Evolutionary conservation across 2,797 vertebrate genomes (phyloP).

Genomic region (Allobates femoralis): DNA sequence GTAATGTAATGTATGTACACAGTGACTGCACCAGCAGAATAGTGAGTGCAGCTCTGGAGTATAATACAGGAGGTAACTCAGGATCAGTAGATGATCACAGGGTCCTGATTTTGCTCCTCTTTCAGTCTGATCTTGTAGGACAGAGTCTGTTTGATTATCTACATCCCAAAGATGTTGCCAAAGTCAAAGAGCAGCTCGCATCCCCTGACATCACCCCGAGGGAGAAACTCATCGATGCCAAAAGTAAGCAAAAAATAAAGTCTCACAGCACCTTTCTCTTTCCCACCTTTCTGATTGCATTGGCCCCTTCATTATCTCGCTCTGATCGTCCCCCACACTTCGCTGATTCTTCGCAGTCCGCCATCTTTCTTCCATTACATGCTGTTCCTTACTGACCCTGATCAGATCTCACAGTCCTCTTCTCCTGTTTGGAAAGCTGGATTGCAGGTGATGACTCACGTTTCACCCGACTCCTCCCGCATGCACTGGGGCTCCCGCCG

Average conservation of each 20-base stretch:
- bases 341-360: not conserved
- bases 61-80: too few species aligned
- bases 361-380: not conserved
- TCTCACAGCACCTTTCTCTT: too few species aligned
- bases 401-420: constrained; percentile 29
- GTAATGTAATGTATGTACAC: not conserved
- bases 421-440: constrained; percentile 75
- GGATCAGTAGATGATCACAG: not conserved
- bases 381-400: constrained; percentile 32
- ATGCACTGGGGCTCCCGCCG: constrained; percentile 88
- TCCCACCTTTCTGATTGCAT: too few species aligned
- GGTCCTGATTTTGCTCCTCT: not conserved
- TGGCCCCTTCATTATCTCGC: too few species aligned
- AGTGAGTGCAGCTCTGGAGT: too few species aligned
- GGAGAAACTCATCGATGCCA: constrained; percentile 88
- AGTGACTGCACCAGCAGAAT: not conserved
- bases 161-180: constrained; percentile 95
- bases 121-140: constrained; percentile 88
- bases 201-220: constrained; percentile 86
- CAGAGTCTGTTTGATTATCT: constrained; percentile 95
- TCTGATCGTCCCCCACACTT: too few species aligned
- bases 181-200: constrained; percentile 96
- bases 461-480: constrained; percentile 78
- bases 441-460: constrained; percentile 86
- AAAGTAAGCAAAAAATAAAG: constrained; percentile 84